Base-by-base conservation (phyloP, 2,888 invertebrate species). In the Temnothorax ravouxi region DNA sequence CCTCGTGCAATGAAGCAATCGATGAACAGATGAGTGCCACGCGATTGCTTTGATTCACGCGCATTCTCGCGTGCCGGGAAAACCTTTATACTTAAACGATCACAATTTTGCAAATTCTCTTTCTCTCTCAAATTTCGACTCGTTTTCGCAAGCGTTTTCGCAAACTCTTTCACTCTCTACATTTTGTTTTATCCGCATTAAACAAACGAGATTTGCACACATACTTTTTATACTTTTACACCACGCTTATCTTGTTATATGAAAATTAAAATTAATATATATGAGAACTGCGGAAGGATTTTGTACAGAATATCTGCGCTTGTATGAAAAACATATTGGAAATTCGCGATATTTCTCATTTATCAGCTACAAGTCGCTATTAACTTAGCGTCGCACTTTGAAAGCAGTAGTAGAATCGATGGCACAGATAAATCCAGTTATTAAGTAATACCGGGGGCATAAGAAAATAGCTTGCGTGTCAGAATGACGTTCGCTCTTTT, bases 1-100 rank as follows among this genome's bases (percentile, higher is more conserved):
- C 41, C 29, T 50, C 47, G 21, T 9, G n/a, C n/a, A n/a, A n/a
- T n/a, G 41, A 75, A 74, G 62, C 61, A 38, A 13, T n/a, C 62
- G 77, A n/a, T 41, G 62, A 76, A 52, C 29, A 21, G 41, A 47
- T 29, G 29, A 29, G 29, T 67, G 18, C 18, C 25, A 13, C 9
- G 79, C 34, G 47, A 47, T 56, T 72, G 18, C 71, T 71, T 71
- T 71, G 79, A 79, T 79, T 81, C 50, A 62, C 38, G 38, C n/a
- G 9, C 34, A 38, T 44, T 34, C 44, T 56, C 71, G 56, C 34
- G 69, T 59, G 59, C 41, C 79, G 18, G 18, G 0, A 34, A 25
- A 44, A 59, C 18, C 72, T 80, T 72, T 72, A 34, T 59, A 25
- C 18, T 80, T 80, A 71, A 71, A 80, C 47, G 47, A 18, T 80